phyloP scores from a whole-genome alignment of 1,140 invertebrate species.

The Drosophila lini region DNA sequence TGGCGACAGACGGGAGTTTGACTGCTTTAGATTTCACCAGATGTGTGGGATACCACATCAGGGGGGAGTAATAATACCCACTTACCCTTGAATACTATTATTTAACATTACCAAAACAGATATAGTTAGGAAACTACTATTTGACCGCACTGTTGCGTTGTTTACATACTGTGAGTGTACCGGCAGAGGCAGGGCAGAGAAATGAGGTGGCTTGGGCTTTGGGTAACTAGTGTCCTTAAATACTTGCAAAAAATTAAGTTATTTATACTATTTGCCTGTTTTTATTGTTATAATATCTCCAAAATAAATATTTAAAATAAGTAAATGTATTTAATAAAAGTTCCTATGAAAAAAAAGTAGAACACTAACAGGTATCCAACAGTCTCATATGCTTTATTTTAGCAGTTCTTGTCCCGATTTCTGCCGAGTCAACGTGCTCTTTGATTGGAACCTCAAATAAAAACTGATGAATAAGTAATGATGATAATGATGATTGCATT shows the following conservation, averaged over 20 bases:
- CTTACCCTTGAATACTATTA: not conserved
- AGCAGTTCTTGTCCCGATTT: constrained; percentile 23
- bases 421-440: constrained; percentile 31
- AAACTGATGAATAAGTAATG: constrained; percentile 54
- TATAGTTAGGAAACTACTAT: not conserved
- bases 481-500: constrained; percentile 45
- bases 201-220: not conserved
- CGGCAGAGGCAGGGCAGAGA: not conserved
- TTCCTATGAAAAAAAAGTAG: not conserved
- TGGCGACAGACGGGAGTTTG: constrained; percentile 10
- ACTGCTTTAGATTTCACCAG: not conserved
- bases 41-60: constrained; percentile 3
- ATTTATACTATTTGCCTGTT: not conserved
- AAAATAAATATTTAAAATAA: not conserved
- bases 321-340: not conserved
- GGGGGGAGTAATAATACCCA: not conserved
- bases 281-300: not conserved
- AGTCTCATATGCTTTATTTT: constrained; percentile 2
- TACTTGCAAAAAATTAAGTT: no score
- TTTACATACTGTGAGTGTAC: not conserved
- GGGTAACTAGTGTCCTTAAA: no score
- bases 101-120: not conserved
- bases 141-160: not conserved
- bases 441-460: constrained; percentile 24
- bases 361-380: not conserved